phyloP scores from a whole-genome alignment of 2,888 invertebrate species.

The Tipula vernalis region DNA sequence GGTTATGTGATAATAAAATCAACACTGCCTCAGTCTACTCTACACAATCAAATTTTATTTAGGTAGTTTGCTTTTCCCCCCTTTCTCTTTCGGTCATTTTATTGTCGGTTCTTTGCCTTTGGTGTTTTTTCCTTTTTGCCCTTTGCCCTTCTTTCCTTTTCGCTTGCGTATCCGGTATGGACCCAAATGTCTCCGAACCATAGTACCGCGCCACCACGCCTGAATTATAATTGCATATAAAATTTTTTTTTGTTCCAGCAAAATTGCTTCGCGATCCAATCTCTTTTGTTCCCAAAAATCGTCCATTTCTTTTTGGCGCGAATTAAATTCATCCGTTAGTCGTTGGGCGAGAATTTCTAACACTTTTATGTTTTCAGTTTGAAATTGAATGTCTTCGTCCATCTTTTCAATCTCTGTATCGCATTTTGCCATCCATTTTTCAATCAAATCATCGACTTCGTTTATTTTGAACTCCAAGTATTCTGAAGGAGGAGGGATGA shows the following conservation, averaged over 20 bases:
- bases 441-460: slow-evolving; percentile 22
- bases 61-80: not conserved
- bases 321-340: slow-evolving; percentile 22
- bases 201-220: slow-evolving; percentile 51
- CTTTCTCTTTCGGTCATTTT: not conserved
- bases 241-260: slow-evolving; percentile 26
- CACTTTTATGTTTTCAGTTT: slow-evolving; percentile 24
- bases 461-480: slow-evolving; percentile 24
- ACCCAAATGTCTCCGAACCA: slow-evolving; percentile 48
- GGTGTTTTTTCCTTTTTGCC: too few relatives aligned
- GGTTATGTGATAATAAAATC: too few relatives aligned
- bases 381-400: slow-evolving; percentile 20
- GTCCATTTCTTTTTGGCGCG: slow-evolving; percentile 23
- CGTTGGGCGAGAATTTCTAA: slow-evolving; percentile 24
- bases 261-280: slow-evolving; percentile 24
- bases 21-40: not conserved
- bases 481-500: slow-evolving; percentile 8
- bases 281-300: slow-evolving; percentile 27
- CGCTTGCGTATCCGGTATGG: slow-evolving; percentile 40
- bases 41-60: not conserved
- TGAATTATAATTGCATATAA: slow-evolving; percentile 28
- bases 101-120: not conserved
- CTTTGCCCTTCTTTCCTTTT: slow-evolving; percentile 21
- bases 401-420: slow-evolving; percentile 22
- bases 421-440: slow-evolving; percentile 27